A percentile compares a stretch with the other conserved stretches of the same genome.
phyloP scores from a whole-genome alignment of 2,888 invertebrate species.

The Lapara coniferarum region DNA sequence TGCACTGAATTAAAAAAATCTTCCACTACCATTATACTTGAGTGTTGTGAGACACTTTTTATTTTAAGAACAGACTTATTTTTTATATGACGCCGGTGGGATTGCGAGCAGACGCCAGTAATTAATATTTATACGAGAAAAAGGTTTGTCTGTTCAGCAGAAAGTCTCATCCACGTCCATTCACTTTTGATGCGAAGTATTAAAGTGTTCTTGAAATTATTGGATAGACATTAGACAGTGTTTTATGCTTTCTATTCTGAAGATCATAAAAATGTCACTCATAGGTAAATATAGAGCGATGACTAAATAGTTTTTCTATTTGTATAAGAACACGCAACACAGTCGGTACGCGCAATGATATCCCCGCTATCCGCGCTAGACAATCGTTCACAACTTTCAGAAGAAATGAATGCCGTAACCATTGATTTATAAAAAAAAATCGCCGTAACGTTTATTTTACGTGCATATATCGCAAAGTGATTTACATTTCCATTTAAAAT shows the following conservation, averaged over 20 bases:
- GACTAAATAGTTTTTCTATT: constrained; percentile 43
- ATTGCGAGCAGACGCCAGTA: too few relatives aligned
- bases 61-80: too few relatives aligned
- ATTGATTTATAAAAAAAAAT: too few relatives aligned
- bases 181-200: not conserved
- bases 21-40: too few relatives aligned
- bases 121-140: not conserved
- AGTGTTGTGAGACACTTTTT: too few relatives aligned
- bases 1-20: too few relatives aligned
- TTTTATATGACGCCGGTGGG: too few relatives aligned
- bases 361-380: constrained; percentile 29
- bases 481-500: constrained; percentile 1
- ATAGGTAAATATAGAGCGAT: constrained; percentile 52
- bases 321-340: constrained; percentile 34
- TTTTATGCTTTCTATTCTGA: constrained; percentile 43
- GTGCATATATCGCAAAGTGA: constrained; percentile 10
- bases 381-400: constrained; percentile 33
- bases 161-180: not conserved
- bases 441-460: constrained; percentile 37
- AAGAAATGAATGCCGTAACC: constrained; percentile 26
- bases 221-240: constrained; percentile 10
- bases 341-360: constrained; percentile 37
- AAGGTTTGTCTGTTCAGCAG: not conserved
- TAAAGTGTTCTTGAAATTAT: not conserved
- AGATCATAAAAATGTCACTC: constrained; percentile 55